Evolutionary conservation across 2,888 invertebrate species (phyloP).

Genomic region (Orthosia incerta): DNA sequence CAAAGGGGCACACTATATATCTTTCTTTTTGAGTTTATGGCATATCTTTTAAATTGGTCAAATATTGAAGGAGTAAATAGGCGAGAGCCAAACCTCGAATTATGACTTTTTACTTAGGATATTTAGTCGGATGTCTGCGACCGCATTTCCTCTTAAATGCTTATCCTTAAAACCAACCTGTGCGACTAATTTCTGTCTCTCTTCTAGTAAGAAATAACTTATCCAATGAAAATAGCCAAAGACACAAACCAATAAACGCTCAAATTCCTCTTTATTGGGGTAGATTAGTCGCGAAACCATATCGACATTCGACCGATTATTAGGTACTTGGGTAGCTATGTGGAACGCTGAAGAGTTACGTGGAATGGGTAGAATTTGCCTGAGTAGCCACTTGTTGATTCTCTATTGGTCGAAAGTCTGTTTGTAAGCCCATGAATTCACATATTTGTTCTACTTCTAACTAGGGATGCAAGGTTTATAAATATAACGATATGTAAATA

Average conservation of each 20-base stretch:
- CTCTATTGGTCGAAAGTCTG: background rate
- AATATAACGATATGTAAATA: too few relatives aligned
- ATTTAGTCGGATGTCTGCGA: too few relatives aligned
- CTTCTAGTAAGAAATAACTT: background rate
- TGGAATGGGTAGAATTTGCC: background rate
- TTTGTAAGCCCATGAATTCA: background rate
- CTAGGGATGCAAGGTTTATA: too few relatives aligned
- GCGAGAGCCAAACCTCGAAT: too few relatives aligned
- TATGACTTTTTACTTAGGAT: too few relatives aligned
- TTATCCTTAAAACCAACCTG: background rate
- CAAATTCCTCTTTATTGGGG: background rate
- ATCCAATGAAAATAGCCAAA: background rate
- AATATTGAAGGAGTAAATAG: too few relatives aligned
- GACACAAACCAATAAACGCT: background rate
- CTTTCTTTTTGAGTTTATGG: too few relatives aligned
- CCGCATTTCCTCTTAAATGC: too few relatives aligned
- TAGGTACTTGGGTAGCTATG: background rate
- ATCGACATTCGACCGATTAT: background rate
- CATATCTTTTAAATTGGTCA: too few relatives aligned
- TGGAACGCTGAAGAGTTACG: slow-evolving; percentile 1
- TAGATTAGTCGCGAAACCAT: background rate
- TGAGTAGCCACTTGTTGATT: slow-evolving; percentile 28
- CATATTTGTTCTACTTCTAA: background rate
- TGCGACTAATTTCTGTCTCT: background rate
- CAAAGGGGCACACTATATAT: too few relatives aligned